Evolutionary conservation across 2,888 invertebrate genomes (phyloP).

Genomic region (Tetragnatha montana): DNA sequence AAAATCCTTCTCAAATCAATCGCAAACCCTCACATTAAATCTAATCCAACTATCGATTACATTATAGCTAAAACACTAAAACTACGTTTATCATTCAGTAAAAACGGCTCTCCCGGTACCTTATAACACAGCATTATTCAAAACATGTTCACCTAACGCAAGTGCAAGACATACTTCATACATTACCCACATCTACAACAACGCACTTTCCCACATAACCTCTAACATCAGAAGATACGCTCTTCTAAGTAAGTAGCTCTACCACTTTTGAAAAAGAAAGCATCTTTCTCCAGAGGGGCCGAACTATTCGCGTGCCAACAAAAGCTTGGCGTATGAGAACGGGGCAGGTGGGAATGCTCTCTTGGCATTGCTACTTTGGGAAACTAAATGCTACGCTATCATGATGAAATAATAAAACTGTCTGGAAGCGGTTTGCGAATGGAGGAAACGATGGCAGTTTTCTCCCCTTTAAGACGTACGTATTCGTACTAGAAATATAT

Average conservation of each 20-base stretch:
- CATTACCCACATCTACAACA: too few species aligned
- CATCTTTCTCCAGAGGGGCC: neutral
- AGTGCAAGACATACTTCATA: too few species aligned
- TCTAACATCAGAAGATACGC: too few species aligned
- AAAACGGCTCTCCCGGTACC: too few species aligned
- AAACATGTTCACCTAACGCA: too few species aligned
- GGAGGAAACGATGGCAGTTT: neutral
- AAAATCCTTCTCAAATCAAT: too few species aligned
- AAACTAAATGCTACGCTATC: constrained; percentile 29
- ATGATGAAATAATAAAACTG: neutral
- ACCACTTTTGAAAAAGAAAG: constrained; percentile 16
- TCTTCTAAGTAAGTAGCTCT: neutral
- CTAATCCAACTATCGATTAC: too few species aligned
- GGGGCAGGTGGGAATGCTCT: constrained; percentile 10
- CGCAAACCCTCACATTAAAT: too few species aligned
- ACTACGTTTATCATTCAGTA: too few species aligned
- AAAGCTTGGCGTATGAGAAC: constrained; percentile 31
- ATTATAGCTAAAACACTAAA: too few species aligned
- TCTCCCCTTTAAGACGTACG: neutral
- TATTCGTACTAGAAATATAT: neutral
- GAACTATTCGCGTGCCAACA: constrained; percentile 26
- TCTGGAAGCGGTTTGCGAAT: neutral
- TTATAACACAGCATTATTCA: too few species aligned
- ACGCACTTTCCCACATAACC: too few species aligned
- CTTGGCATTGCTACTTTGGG: constrained; percentile 30